Evolutionary conservation across 1,140 invertebrate species (phyloP).

Genomic region (Sarcophaga bullata): DNA sequence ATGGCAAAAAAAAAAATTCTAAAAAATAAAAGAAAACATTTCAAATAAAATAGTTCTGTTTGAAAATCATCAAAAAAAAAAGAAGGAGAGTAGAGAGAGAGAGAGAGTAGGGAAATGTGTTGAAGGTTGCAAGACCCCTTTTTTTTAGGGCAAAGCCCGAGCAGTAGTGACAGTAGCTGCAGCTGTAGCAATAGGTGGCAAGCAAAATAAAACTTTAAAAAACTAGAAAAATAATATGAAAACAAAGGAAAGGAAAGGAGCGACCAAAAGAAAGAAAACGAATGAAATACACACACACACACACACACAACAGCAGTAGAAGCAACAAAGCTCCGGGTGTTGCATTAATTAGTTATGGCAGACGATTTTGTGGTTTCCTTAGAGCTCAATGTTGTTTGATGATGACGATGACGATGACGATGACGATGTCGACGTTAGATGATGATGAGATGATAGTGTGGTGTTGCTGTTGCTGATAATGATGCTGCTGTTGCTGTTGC

Average conservation of each 20-base stretch:
- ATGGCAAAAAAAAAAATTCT: not conserved
- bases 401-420: slow-evolving; percentile 7
- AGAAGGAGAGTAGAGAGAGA: not conserved
- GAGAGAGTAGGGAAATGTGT: no score
- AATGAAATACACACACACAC: no score
- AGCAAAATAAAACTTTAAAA: no score
- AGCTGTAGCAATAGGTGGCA: no score
- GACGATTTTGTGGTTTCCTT: slow-evolving; percentile 63
- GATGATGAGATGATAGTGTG: slow-evolving; percentile 30
- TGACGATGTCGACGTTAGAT: not conserved
- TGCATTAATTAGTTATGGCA: slow-evolving; percentile 66
- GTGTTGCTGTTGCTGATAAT: not conserved
- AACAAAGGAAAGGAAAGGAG: not conserved
- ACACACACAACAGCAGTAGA: no score
- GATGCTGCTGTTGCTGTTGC: not conserved
- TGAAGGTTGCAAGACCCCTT: no score
- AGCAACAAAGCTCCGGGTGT: slow-evolving; percentile 46
- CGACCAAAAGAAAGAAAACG: no score
- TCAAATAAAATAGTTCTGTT: slow-evolving; percentile 4
- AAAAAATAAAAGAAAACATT: not conserved
- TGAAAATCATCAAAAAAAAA: not conserved
- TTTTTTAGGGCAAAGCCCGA: no score
- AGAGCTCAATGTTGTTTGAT: slow-evolving; percentile 46
- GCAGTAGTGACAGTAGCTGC: no score
- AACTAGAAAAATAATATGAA: not conserved